Percentiles rank a stretch among this genome's conserved stretches.
These are phyloP conservation scores for Mallateleia sp. DNA, from an alignment of 2,888 invertebrate genomes.

Conservation along the genomic window DNA sequence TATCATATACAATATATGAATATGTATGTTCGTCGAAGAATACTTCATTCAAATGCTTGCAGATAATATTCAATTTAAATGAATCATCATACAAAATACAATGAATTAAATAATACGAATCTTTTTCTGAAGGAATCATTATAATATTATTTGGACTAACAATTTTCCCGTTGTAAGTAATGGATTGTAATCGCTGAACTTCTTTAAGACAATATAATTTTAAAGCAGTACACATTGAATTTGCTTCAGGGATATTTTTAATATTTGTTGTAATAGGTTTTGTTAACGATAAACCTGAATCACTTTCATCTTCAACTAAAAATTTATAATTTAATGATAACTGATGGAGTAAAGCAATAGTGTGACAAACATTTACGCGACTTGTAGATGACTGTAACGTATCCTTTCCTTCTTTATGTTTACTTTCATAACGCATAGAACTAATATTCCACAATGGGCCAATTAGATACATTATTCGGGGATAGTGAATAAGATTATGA, in stretches of 20 bases:
- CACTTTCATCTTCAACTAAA: background rate
- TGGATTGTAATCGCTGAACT: background rate
- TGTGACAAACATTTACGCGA: conserved; percentile 50
- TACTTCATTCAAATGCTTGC: background rate
- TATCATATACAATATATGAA: too few relatives aligned
- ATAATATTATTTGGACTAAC: background rate
- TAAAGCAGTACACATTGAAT: conserved; percentile 1
- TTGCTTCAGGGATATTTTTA: background rate
- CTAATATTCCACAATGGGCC: conserved; percentile 65
- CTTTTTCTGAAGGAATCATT: background rate
- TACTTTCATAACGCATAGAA: conserved; percentile 72
- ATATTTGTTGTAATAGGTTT: background rate
- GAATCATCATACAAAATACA: background rate
- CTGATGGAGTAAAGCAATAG: conserved; percentile 54
- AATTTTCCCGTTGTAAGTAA: background rate
- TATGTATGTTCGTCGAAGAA: too few relatives aligned
- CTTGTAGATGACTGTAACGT: conserved; percentile 41
- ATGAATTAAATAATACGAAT: conserved; percentile 3
- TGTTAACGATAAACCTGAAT: background rate
- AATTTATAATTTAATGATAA: conserved; percentile 57
- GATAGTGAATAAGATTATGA: conserved; percentile 73
- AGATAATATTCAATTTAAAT: background rate
- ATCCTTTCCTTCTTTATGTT: conserved; percentile 53
- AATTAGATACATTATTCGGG: conserved; percentile 45
- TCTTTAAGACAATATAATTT: background rate